phyloP scores from a whole-genome alignment of 2,113 vertebrate species.

The Podarcis muralis region DNA sequence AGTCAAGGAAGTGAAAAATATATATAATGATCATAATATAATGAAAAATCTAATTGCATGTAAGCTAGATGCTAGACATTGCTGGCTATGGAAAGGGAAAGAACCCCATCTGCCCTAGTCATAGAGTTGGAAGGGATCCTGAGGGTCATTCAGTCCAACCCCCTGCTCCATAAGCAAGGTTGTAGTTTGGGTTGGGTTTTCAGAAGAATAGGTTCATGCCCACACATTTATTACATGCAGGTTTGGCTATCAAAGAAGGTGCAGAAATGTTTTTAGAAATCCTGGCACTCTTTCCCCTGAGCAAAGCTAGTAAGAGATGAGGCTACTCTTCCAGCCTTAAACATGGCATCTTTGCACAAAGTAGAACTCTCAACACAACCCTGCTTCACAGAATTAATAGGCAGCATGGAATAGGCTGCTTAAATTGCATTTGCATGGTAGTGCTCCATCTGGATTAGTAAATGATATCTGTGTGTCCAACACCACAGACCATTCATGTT shows the following conservation, averaged over 20 bases:
- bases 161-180: too few species aligned
- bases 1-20: not conserved
- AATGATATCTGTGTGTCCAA: not conserved
- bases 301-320: slow-evolving; percentile 23
- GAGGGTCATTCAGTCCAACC: too few species aligned
- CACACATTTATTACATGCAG: slow-evolving; percentile 21
- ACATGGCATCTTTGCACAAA: not conserved
- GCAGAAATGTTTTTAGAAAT: slow-evolving; percentile 23
- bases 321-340: slow-evolving; percentile 17
- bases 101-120: not conserved
- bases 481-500: not conserved
- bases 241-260: slow-evolving; percentile 6
- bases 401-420: not conserved
- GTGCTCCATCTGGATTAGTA: not conserved
- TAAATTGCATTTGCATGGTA: not conserved
- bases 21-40: not conserved
- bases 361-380: not conserved
- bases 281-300: not conserved
- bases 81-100: not conserved
- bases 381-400: not conserved
- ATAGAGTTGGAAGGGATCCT: too few species aligned
- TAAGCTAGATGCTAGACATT: not conserved
- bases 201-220: slow-evolving; percentile 28
- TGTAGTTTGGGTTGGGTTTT: not conserved
- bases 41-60: not conserved